Evolutionary conservation across 2,113 vertebrate species (phyloP).

Genomic region (Charadrius vociferus): DNA sequence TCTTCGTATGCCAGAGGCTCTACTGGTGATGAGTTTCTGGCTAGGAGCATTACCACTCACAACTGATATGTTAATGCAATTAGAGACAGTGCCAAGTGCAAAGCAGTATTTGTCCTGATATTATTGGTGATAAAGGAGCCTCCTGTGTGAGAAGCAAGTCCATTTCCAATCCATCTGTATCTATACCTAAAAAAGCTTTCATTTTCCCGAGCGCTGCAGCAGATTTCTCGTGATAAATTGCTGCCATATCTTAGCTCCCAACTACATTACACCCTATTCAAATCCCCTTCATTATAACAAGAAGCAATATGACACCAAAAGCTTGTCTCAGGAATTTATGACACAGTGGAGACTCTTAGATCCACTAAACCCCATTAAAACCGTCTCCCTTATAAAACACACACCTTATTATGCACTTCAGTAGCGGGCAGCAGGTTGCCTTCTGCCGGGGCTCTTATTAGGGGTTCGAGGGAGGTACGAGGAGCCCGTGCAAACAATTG

Average conservation of each 20-base stretch:
- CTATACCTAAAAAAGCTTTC: conserved; percentile 40
- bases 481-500: neutral
- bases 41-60: neutral
- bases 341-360: conserved; percentile 49
- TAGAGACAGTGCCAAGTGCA: conserved; percentile 16
- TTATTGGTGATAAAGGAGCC: conserved; percentile 48
- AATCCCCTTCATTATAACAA: conserved; percentile 69
- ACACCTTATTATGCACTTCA: conserved; percentile 25
- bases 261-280: conserved; percentile 59
- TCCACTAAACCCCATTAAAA: conserved; percentile 66
- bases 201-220: neutral
- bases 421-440: neutral
- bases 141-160: conserved; percentile 18
- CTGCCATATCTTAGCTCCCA: conserved; percentile 40
- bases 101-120: conserved; percentile 40
- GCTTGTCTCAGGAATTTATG: conserved; percentile 62
- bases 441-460: neutral
- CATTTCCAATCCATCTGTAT: conserved; percentile 50
- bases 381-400: conserved; percentile 58
- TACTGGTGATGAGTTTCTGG: conserved; percentile 11
- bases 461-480: neutral
- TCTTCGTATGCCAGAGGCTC: conserved; percentile 2
- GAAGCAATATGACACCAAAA: conserved; percentile 61
- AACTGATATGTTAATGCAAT: conserved; percentile 1
- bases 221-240: conserved; percentile 39